These are phyloP conservation scores for Coilia nasus DNA, from an alignment of 2,797 vertebrate species.

Conservation along the genomic window DNA sequence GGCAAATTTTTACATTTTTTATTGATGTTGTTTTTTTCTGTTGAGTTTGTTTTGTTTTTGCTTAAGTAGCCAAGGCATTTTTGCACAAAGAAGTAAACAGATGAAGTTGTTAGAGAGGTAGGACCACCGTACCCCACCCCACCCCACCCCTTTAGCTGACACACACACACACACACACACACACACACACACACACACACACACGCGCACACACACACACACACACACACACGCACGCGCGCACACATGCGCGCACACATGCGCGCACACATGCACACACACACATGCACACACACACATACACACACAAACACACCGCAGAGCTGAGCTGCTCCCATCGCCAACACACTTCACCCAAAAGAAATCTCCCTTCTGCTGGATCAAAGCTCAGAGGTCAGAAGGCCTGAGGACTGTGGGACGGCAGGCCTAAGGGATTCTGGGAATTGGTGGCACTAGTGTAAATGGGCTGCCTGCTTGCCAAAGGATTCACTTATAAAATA, in stretches of 20 bases:
- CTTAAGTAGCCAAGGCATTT: constrained; percentile 77
- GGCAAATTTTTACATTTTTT: constrained; percentile 6
- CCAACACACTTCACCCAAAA: not conserved
- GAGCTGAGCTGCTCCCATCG: not conserved
- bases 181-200: constrained; percentile 63
- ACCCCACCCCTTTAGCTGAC: constrained; percentile 64
- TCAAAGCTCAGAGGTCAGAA: not conserved
- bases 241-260: no score
- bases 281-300: constrained; percentile 60
- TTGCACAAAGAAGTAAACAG: constrained; percentile 77
- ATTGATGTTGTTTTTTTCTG: constrained; percentile 41
- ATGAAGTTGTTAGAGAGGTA: constrained; percentile 77
- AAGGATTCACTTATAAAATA: not conserved
- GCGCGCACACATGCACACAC: no score
- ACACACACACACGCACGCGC: constrained; percentile 59
- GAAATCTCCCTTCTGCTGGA: constrained; percentile 29
- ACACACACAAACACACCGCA: constrained; percentile 59
- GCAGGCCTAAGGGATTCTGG: constrained; percentile 5
- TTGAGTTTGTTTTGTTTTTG: constrained; percentile 58
- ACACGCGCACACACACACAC: constrained; percentile 61
- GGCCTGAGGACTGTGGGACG: not conserved
- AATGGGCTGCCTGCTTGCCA: not conserved
- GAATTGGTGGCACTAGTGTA: constrained; percentile 23
- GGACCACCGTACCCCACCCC: constrained; percentile 57
- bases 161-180: constrained; percentile 60